A percentile compares a stretch with the other conserved stretches of the same genome.
These are phyloP conservation scores for Dermochelys coriacea DNA, from an alignment of 2,797 vertebrate genomes.

Conservation along the genomic window DNA sequence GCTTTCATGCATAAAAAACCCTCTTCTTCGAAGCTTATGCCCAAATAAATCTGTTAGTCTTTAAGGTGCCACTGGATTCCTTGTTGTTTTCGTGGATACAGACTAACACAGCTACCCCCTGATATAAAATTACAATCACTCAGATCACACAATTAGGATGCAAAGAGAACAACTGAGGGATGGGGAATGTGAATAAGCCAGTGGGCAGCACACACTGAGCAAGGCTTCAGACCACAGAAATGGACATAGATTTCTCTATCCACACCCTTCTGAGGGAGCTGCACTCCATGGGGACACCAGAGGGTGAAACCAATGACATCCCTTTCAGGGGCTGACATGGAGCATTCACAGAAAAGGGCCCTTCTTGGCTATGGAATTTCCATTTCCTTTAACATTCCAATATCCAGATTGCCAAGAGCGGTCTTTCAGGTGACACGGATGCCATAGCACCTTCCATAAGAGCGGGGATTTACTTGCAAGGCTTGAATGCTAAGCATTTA, in stretches of 20 bases:
- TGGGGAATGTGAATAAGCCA: not conserved
- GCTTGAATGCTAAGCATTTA: not conserved
- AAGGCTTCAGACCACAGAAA: too few species aligned
- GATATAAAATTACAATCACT: not conserved
- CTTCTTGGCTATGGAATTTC: rapidly evolving
- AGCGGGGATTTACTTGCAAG: not conserved
- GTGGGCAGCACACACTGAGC: not conserved
- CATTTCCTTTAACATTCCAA: not conserved
- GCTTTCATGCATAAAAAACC: too few species aligned
- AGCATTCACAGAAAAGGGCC: not conserved
- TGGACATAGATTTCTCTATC: not conserved
- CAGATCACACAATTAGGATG: not conserved
- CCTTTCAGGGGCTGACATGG: rapidly evolving
- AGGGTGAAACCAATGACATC: not conserved
- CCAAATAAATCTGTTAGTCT: too few species aligned
- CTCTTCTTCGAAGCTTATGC: too few species aligned
- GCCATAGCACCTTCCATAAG: not conserved
- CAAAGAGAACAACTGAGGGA: not conserved
- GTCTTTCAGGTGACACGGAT: too few species aligned
- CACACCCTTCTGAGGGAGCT: not conserved
- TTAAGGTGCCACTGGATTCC: too few species aligned
- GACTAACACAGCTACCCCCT: too few species aligned
- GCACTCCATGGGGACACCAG: too few species aligned
- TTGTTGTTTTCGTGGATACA: too few species aligned
- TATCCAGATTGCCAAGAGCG: rapidly evolving